Evolutionary conservation across 1,140 invertebrate genomes (phyloP).

Genomic region (Samia ricini): DNA sequence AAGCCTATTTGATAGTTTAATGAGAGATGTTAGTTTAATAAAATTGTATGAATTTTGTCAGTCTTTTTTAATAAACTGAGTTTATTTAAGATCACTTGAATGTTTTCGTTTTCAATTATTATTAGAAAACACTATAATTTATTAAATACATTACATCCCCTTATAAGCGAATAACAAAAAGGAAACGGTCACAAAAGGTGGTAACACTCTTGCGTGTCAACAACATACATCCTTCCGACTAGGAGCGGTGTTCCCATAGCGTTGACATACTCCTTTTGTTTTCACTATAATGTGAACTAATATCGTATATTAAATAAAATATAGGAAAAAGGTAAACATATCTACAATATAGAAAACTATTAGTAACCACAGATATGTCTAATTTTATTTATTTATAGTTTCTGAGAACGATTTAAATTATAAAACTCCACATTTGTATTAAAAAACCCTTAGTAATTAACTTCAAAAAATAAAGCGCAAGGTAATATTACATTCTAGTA

Average conservation of each 20-base stretch:
- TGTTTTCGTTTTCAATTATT: background rate
- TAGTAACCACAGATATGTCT: too few relatives aligned
- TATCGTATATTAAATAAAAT: background rate
- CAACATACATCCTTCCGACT: slow-evolving; percentile 47
- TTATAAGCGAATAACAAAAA: slow-evolving; percentile 16
- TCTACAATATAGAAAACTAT: background rate
- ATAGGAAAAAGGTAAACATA: background rate
- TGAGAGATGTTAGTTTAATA: too few relatives aligned
- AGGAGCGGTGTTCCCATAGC: slow-evolving; percentile 15
- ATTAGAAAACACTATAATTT: background rate
- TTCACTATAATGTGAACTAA: background rate
- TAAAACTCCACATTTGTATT: too few relatives aligned
- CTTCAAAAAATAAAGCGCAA: too few relatives aligned
- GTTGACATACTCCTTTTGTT: background rate
- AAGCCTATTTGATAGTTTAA: too few relatives aligned
- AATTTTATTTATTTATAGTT: too few relatives aligned
- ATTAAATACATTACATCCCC: slow-evolving; percentile 10
- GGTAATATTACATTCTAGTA: too few relatives aligned
- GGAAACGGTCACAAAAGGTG: slow-evolving; percentile 35
- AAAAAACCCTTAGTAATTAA: too few relatives aligned
- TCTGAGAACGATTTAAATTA: too few relatives aligned
- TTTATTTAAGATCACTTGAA: too few relatives aligned
- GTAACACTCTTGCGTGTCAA: slow-evolving; percentile 24
- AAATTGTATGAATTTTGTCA: too few relatives aligned
- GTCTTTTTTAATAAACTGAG: too few relatives aligned